These are phyloP conservation scores for Enteromius fasciolatus DNA, from an alignment of 2,797 vertebrate genomes.

Conservation along the genomic window DNA sequence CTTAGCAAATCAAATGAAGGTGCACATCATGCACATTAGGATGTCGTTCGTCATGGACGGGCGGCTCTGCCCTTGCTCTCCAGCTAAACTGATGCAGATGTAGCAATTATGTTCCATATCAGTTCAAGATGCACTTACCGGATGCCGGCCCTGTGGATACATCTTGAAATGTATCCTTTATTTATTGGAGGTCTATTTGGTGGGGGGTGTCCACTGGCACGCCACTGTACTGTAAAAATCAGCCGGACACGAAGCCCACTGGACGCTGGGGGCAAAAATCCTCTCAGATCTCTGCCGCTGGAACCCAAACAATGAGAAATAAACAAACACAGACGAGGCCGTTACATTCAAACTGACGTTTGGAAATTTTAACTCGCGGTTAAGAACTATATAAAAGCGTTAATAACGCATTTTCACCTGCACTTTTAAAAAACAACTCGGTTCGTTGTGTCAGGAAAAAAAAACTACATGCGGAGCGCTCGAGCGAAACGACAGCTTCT, in stretches of 20 bases:
- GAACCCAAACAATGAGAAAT: constrained; percentile 60
- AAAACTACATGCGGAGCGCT: constrained; percentile 10
- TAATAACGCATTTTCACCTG: constrained; percentile 14
- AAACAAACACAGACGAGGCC: constrained; percentile 44
- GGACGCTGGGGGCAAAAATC: constrained; percentile 60
- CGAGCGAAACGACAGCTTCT: constrained; percentile 19
- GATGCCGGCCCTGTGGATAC: constrained; percentile 96
- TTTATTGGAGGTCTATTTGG: constrained; percentile 92
- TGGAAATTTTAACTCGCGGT: constrained; percentile 14
- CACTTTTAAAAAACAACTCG: constrained; percentile 21
- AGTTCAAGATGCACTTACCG: constrained; percentile 81
- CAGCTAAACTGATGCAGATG: constrained; percentile 54
- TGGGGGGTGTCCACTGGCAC: constrained; percentile 75
- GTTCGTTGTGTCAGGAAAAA: constrained; percentile 15
- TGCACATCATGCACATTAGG: constrained; percentile 49
- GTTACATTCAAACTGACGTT: constrained; percentile 31
- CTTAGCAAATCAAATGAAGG: constrained; percentile 36
- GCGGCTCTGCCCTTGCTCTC: constrained; percentile 30
- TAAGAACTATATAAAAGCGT: not conserved
- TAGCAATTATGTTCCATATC: constrained; percentile 58
- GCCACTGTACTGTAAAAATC: constrained; percentile 70
- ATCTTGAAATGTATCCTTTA: constrained; percentile 79
- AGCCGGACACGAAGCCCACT: constrained; percentile 61
- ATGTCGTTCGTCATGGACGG: constrained; percentile 50
- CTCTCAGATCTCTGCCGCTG: constrained; percentile 61